Conservation (phyloP, 1,140 invertebrate species). For the Oreohelix idahoensis region DNA sequence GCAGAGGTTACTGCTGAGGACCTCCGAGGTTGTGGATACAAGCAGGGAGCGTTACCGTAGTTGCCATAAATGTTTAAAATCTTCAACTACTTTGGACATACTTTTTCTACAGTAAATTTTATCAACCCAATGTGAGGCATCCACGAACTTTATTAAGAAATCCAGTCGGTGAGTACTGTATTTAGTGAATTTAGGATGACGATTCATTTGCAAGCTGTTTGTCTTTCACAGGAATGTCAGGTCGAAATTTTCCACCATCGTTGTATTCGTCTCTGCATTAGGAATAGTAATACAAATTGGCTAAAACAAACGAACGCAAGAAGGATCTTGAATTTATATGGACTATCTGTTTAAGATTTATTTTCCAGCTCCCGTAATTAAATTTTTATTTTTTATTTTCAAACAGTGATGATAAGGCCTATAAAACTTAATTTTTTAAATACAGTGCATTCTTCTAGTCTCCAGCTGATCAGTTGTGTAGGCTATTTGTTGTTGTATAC, state of each 20-base stretch:
- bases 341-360: neutral
- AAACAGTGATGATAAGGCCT: neutral
- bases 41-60: conserved; percentile 26
- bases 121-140: neutral
- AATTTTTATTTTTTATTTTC: neutral
- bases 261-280: neutral
- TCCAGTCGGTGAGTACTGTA: conserved; percentile 8
- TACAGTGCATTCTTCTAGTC: too few species aligned
- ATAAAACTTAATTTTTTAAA: too few species aligned
- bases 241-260: neutral
- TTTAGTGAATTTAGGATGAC: conserved; percentile 4
- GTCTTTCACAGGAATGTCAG: neutral
- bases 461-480: neutral
- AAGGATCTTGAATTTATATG: neutral
- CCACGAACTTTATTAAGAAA: neutral
- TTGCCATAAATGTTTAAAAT: conserved; percentile 5
- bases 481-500: conserved; percentile 1
- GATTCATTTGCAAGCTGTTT: neutral
- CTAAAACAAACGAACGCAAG: neutral
- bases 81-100: neutral
- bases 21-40: conserved; percentile 30
- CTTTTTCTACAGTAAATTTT: conserved; percentile 1
- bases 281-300: neutral
- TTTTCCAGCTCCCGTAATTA: neutral
- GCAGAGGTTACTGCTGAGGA: conserved; percentile 15